Base-by-base conservation (phyloP, 1,140 invertebrate species). In the Caerostris extrusa region DNA sequence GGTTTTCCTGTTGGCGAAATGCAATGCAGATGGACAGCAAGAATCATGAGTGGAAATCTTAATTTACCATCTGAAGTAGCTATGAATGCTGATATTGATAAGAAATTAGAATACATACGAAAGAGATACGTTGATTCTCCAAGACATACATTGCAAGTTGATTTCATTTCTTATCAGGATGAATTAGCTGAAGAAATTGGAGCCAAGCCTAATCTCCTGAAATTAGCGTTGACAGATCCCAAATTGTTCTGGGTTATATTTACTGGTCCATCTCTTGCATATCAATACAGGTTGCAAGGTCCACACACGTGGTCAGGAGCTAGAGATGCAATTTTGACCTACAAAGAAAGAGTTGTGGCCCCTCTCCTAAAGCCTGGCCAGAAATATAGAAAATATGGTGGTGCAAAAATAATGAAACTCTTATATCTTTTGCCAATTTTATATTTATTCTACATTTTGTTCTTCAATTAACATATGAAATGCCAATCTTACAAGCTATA, bases 211-310 rank as follows among this genome's bases (percentile, higher is more conserved):
- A 95, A 96, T 86, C 34, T 96, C 0, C 71, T 95, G 95, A 95
- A 95, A 95, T 55, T 96, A 14, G 93, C 95, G 17, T 82, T 95
- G 56, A 95, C 61, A 17, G 96, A 96, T 94, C 96, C 95, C 0
- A 89, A 50, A 8, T 95, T 96, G 7, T 96, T 95, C 5, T 83
- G 95, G 55, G 94, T 93, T 12, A 95, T 95, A 7, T 89, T 95
- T 6, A 96, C 95, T 94, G 96, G 96, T 8, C 95, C 96, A 2
- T 95, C 95, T 95, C 95, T 95, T 1, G 95, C 96, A 0, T 96
- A 96, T 87, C 96, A 96, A 87, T 96, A 95, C 94, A 94, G 96
- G 17, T 94, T 96, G 34, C 93, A 94, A 87, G 96, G 96, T 14
- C 96, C 96, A 5, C 94, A 95, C 8, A 87, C 94, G 19, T 96